Evolutionary conservation across 2,797 vertebrate species (phyloP).

Genomic region (Mus minutoides): DNA sequence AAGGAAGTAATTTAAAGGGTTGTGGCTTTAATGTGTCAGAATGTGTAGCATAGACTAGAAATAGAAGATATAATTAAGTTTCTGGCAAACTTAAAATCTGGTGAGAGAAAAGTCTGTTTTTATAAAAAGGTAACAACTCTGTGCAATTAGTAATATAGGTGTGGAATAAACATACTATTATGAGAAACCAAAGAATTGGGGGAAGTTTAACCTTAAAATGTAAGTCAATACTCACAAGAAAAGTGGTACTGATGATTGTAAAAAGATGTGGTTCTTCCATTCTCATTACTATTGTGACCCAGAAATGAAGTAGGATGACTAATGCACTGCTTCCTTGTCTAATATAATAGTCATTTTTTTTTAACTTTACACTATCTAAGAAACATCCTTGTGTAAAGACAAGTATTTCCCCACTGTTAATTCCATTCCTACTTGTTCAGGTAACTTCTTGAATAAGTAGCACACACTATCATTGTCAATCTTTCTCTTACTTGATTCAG

Average conservation of each 20-base stretch:
- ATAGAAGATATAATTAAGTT: not conserved
- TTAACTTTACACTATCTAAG: not conserved
- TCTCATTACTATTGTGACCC: not conserved
- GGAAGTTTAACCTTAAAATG: not conserved
- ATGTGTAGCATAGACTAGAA: not conserved
- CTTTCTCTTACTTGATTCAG: not conserved
- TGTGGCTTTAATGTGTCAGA: not conserved
- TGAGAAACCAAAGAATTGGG: not conserved
- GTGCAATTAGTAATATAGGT: not conserved
- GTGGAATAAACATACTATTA: not conserved
- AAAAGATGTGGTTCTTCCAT: not conserved
- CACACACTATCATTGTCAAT: not conserved
- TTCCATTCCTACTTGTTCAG: not conserved
- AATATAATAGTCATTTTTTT: not conserved
- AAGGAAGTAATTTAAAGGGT: conserved; percentile 13
- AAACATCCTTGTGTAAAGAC: not conserved
- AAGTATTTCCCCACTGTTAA: not conserved
- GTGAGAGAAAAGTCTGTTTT: not conserved
- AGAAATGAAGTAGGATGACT: not conserved
- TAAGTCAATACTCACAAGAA: not conserved
- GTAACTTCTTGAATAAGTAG: not conserved
- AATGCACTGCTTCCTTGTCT: not conserved
- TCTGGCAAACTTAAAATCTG: not conserved
- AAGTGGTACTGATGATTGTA: not conserved
- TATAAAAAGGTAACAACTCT: not conserved